Evolutionary conservation across 1,140 invertebrate genomes (phyloP).

Genomic region (Brachionus angularis): DNA sequence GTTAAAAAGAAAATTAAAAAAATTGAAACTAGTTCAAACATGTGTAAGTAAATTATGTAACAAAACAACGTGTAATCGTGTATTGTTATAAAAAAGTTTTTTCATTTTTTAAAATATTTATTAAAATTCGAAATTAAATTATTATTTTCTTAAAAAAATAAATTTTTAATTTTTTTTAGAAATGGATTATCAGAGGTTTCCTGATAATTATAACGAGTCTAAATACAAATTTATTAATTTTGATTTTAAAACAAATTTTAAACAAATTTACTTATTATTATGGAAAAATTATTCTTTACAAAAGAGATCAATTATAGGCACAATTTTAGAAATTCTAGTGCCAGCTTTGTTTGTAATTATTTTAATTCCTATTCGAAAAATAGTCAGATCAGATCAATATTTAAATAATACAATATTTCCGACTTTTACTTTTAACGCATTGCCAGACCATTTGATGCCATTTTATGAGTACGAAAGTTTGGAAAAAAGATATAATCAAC

Average conservation of each 20-base stretch:
- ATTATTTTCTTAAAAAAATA: too few species aligned
- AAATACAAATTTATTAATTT: too few species aligned
- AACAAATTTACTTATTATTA: conserved; percentile 47
- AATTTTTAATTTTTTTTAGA: too few species aligned
- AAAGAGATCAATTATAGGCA: conserved; percentile 49
- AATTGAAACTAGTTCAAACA: too few species aligned
- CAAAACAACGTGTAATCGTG: too few species aligned
- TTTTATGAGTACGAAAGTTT: background rate
- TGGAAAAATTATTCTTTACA: conserved; percentile 56
- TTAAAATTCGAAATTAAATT: too few species aligned
- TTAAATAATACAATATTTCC: conserved; percentile 48
- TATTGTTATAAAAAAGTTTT: too few species aligned
- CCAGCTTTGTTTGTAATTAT: conserved; percentile 52
- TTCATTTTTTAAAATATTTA: too few species aligned
- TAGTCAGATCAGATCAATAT: conserved; percentile 47
- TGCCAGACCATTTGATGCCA: conserved; percentile 46
- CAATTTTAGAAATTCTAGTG: conserved; percentile 50
- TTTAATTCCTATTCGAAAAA: conserved; percentile 50
- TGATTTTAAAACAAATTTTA: conserved; percentile 27
- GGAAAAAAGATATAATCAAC: conserved; percentile 11
- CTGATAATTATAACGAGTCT: too few species aligned
- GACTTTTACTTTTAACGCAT: conserved; percentile 47
- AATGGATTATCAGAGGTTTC: too few species aligned
- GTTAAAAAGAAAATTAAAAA: too few species aligned
- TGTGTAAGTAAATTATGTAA: too few species aligned